Percentiles rank a stretch among this genome's conserved stretches.
These are phyloP conservation scores for Armadillidium nasatum DNA, from an alignment of 1,140 invertebrate genomes.

Conservation along the genomic window DNA sequence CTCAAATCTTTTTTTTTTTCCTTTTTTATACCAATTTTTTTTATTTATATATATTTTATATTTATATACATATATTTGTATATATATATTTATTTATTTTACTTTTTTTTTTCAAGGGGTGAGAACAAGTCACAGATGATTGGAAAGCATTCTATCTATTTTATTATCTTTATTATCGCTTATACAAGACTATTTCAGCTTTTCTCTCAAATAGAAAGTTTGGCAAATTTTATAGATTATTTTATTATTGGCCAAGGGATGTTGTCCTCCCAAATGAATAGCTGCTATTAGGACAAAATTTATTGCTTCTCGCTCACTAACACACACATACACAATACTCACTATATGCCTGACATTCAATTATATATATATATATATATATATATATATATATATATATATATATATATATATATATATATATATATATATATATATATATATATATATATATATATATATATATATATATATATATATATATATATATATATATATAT, in stretches of 20 bases:
- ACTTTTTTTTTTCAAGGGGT: neutral
- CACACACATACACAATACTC: neutral
- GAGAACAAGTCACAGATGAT: conserved; percentile 9
- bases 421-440: conserved; percentile 6
- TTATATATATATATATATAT: conserved; percentile 4
- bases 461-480: neutral
- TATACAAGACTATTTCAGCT: neutral
- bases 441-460: neutral
- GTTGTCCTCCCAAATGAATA: conserved; percentile 5
- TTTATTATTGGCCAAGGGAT: conserved; percentile 7
- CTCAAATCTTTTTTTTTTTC: neutral
- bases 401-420: conserved; percentile 13
- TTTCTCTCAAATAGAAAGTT: neutral
- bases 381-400: conserved; percentile 15
- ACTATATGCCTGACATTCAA: neutral
- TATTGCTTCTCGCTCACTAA: neutral
- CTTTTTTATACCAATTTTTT: neutral
- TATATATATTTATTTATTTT: no score
- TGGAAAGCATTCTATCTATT: conserved; percentile 5
- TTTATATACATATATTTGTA: no score
- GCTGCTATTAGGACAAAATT: conserved; percentile 7
- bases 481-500: neutral
- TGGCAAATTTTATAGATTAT: conserved; percentile 11
- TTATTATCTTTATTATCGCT: neutral
- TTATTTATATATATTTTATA: no score